Evolutionary conservation across 1,140 invertebrate genomes (phyloP).

Genomic region (Drosophila mauritiana): DNA sequence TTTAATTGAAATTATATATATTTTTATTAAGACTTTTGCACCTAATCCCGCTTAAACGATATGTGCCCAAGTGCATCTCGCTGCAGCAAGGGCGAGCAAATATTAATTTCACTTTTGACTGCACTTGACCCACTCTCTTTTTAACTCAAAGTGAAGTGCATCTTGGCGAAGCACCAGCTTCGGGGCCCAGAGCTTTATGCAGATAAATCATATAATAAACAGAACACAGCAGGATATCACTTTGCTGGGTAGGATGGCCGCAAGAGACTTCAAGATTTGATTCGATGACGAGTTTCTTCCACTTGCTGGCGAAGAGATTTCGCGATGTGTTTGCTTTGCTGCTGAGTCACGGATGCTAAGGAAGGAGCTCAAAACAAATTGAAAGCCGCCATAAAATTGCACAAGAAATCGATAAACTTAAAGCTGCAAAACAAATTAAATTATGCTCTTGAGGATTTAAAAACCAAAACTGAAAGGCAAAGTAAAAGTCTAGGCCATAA

Average conservation of each 20-base stretch:
- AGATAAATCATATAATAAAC: constrained; percentile 76
- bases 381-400: constrained; percentile 66
- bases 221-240: constrained; percentile 67
- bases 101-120: constrained; percentile 81
- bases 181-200: constrained; percentile 12
- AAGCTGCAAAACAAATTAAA: constrained; percentile 74
- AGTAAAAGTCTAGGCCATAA: constrained; percentile 64
- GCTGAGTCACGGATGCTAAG: constrained; percentile 55
- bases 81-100: constrained; percentile 52
- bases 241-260: constrained; percentile 24
- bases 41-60: constrained; percentile 8
- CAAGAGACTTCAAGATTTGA: constrained; percentile 27
- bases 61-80: constrained; percentile 3
- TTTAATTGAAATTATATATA: too few relatives aligned
- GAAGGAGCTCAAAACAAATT: constrained; percentile 48
- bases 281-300: constrained; percentile 43
- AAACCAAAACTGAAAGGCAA: constrained; percentile 53
- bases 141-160: constrained; percentile 59
- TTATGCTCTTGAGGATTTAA: constrained; percentile 53
- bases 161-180: constrained; percentile 9
- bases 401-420: constrained; percentile 57
- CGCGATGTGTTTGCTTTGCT: constrained; percentile 9
- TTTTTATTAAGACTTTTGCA: not conserved
- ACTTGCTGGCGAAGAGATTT: constrained; percentile 18
- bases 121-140: constrained; percentile 79